Evolutionary conservation across 2,797 vertebrate genomes (phyloP), one percentile per base, ranked within the genome.

Genomic region (Danio albolineatus): DNA sequence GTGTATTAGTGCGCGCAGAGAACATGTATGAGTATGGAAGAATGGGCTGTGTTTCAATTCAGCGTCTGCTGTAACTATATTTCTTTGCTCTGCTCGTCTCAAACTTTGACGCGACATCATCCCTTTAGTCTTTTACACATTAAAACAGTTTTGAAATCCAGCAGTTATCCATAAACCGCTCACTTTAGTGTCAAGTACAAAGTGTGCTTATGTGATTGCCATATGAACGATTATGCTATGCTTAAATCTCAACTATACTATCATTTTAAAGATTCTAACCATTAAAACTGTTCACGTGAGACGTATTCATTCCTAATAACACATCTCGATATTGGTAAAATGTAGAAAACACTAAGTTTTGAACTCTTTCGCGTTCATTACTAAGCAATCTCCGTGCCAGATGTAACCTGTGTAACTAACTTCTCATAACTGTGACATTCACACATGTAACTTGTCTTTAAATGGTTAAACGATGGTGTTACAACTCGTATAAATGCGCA

Each of bases 1-100:
- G 43, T 17, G 13, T 67, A 70, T 78, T 51, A 70, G 43, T 60
- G 53, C 17, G 65, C 17, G 36, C 13, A 41, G 64, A 19, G 21
- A 60, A 65, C 39, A 66, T 67, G 39, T 16, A 57, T 49, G 57
- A 74, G 57, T 48, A 44, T 1, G 54, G 9, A 54, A 57, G 41
- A 46, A n/a, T 10, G 19, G 41, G 54, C 54, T 36, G 54, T 59
- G 54, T 57, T 73, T 73, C 5, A 56, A 46, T 60, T 60, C 21
- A 59, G 12, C 43, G 71, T 36, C 41, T 28, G 28, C 28, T 10
- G 51, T 28, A 46, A 59, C 54, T 16, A 70, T 10, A 39, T 44
- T 19, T 36, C 59, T 36, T 59, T 60, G 71, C 19, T 36, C 41
- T 48, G 14, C 21, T 71, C 4, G 53, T 60, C 41, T 60, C 19